Base-by-base conservation (phyloP, 2,797 vertebrate species). In the Sibirionetta formosa region DNA sequence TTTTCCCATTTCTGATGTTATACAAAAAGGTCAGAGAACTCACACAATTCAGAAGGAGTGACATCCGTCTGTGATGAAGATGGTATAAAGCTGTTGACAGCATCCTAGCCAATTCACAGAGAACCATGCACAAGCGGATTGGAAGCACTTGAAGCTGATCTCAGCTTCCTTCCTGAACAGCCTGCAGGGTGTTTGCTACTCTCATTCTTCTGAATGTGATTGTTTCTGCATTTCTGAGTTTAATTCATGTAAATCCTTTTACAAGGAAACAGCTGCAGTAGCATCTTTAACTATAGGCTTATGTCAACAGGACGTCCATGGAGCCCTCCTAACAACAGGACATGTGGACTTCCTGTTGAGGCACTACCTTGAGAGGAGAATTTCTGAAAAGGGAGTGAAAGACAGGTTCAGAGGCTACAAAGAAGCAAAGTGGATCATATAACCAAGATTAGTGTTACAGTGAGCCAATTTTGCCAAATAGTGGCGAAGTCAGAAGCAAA, bases 291-390 rank as follows among this genome's bases (percentile, higher is more conserved):
- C 44, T 56, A 40, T 3, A 61, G 31, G 53, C 33, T 27, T 29
- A 42, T 3, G 64, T 27, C 40, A 76, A 16, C 1, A 7, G 9
- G 11, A 56, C 2, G 7, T 53, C 33, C 6, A 6, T 0, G 60
- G n/a, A 11, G 29, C 13, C 11, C 13, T 73, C 40, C 69, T 40
- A 66, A 58, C 9, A 84, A 57, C 3, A 36, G 24, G 22, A 64
- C 22, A 44, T 1, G 7, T 0, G 38, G 33, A 35, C 16, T 29
- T 69, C 8, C 40, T 35, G 27, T 29, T 38, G 42, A 77, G 77
- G 31, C 3, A 46, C 27, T 27, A 57, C 4, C 5, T 48, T 15
- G 20, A 27, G 15, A 61, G 27, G 56, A 56, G 5, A 42, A 81
- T 15, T 77, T 78, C 65, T 78, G 27, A 38, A 48, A 93, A 61